Evolutionary conservation across 1,140 invertebrate species (phyloP).

Genomic region (Drosophila repleta): DNA sequence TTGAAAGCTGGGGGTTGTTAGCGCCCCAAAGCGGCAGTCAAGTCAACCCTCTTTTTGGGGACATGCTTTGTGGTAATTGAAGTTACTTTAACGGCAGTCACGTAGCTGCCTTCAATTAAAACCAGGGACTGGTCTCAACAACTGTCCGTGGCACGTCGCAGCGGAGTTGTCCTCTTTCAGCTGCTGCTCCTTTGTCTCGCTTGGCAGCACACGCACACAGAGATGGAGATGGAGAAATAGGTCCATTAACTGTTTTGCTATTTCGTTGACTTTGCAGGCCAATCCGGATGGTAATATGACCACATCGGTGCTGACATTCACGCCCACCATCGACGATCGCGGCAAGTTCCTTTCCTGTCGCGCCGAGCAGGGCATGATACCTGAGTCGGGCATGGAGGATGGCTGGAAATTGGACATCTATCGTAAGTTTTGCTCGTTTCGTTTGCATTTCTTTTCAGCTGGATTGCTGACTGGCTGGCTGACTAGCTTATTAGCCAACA

Average conservation of each 20-base stretch:
- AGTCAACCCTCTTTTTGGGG: constrained; percentile 34
- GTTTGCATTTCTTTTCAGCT: constrained; percentile 14
- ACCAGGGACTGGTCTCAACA: constrained; percentile 53
- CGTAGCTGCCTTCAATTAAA: constrained; percentile 77
- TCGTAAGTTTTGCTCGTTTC: constrained; percentile 87
- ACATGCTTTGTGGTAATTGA: constrained; percentile 80
- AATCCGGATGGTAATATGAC: constrained; percentile 93
- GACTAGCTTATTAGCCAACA: constrained; percentile 36
- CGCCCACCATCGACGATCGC: constrained; percentile 92
- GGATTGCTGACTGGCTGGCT: neutral
- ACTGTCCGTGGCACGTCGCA: constrained; percentile 51
- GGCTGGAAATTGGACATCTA: constrained; percentile 94
- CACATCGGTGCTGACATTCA: constrained; percentile 91
- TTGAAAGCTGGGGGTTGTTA: constrained; percentile 45
- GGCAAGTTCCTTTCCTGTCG: constrained; percentile 92
- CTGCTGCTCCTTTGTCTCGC: constrained; percentile 47
- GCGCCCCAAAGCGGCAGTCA: no score
- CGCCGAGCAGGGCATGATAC: constrained; percentile 89
- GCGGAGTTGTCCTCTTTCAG: neutral
- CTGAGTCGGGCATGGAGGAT: constrained; percentile 90
- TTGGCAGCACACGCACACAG: constrained; percentile 21
- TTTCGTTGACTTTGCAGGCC: constrained; percentile 85
- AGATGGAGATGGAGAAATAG: neutral
- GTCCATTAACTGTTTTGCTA: constrained; percentile 55
- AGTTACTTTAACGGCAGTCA: constrained; percentile 73